phyloP scores from a whole-genome alignment of 2,113 vertebrate species.

The Oreochromis tanganicae region DNA sequence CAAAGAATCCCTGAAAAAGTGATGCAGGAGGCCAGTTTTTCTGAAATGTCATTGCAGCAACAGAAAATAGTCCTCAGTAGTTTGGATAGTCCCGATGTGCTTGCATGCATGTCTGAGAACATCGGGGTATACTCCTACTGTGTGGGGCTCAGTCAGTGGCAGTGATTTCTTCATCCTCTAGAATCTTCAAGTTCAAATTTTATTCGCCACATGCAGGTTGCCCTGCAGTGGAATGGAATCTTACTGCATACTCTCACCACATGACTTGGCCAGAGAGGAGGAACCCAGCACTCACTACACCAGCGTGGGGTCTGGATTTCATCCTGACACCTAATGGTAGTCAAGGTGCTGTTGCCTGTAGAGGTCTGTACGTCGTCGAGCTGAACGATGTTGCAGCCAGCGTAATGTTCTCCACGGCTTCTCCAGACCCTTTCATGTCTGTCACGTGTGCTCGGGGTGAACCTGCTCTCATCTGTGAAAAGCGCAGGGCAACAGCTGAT shows the following conservation, averaged over 20 bases:
- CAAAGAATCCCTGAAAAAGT: not conserved
- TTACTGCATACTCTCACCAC: not conserved
- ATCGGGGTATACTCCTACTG: accelerated
- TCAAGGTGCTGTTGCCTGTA: not conserved
- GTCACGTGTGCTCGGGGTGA: not conserved
- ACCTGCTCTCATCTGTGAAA: not conserved
- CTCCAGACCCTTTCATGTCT: not conserved
- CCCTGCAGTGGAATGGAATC: not conserved
- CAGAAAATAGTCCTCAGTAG: not conserved
- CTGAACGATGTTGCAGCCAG: not conserved
- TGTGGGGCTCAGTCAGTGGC: not conserved
- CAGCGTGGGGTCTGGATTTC: not conserved
- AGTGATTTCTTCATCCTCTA: not conserved
- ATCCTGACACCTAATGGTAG: not conserved
- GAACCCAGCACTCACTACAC: not conserved
- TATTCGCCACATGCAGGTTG: too few relatives aligned
- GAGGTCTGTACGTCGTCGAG: not conserved
- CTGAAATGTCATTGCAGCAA: not conserved
- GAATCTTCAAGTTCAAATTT: too few relatives aligned
- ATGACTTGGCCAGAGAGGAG: not conserved
- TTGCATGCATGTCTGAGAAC: accelerated
- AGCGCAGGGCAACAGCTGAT: accelerated
- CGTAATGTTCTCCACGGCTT: accelerated
- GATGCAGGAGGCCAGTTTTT: not conserved
- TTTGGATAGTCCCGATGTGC: not conserved